phyloP scores from a whole-genome alignment of 2,888 invertebrate species.

The Sisyra nigra region DNA sequence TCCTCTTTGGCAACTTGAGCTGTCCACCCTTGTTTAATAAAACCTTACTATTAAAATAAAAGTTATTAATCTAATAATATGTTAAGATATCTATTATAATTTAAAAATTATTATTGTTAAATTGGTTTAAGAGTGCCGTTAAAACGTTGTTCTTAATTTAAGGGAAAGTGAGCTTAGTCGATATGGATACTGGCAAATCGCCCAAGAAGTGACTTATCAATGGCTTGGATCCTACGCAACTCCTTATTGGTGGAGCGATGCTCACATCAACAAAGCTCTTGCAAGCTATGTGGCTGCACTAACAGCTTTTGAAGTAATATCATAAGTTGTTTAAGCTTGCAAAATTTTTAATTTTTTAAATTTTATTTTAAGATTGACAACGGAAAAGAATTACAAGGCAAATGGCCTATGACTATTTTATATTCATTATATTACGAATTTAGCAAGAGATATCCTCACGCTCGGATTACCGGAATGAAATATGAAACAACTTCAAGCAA shows the following conservation, averaged over 20 bases:
- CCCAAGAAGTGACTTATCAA: slow-evolving; percentile 61
- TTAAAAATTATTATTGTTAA: no score
- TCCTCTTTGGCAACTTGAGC: no score
- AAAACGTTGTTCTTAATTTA: slow-evolving; percentile 13
- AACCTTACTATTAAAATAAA: no score
- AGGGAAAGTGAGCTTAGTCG: slow-evolving; percentile 60
- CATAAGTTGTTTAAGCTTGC: background rate
- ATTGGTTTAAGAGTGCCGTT: background rate
- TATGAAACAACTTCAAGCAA: slow-evolving; percentile 59
- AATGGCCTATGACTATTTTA: slow-evolving; percentile 64
- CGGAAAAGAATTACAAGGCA: slow-evolving; percentile 56
- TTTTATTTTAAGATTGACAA: slow-evolving; percentile 39
- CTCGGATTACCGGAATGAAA: slow-evolving; percentile 57
- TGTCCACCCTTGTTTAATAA: no score
- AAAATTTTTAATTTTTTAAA: background rate
- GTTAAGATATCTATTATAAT: no score
- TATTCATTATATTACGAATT: slow-evolving; percentile 69
- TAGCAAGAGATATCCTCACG: slow-evolving; percentile 62
- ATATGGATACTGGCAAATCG: slow-evolving; percentile 44
- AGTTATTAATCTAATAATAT: no score
- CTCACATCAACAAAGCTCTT: slow-evolving; percentile 59
- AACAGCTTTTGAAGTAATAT: slow-evolving; percentile 46
- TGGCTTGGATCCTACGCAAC: slow-evolving; percentile 65
- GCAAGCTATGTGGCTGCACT: slow-evolving; percentile 60
- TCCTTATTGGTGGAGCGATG: slow-evolving; percentile 63